Evolutionary conservation across 92 coral and sea anemone genomes (phyloP).

Genomic region (Desmophyllum pertusum): DNA sequence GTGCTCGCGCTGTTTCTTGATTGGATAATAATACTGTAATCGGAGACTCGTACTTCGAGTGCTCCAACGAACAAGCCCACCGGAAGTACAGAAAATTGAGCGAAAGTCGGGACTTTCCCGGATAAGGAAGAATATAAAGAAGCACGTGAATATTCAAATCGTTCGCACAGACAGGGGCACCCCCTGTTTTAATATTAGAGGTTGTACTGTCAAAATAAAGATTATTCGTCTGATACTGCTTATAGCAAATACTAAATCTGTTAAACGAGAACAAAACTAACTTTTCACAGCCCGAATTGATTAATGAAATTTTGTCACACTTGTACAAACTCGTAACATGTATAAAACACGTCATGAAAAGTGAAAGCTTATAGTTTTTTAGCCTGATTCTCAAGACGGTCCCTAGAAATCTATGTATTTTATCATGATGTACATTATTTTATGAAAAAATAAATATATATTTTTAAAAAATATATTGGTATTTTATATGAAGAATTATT

Average conservation of each 20-base stretch:
- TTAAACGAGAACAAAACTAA: too few species aligned
- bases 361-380: neutral
- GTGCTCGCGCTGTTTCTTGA: too few species aligned
- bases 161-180: neutral
- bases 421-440: neutral
- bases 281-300: neutral
- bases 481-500: neutral
- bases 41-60: too few species aligned
- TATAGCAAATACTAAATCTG: neutral
- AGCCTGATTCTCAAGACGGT: neutral
- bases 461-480: neutral
- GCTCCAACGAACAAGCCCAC: neutral
- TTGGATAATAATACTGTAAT: too few species aligned
- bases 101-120: conserved; percentile 29
- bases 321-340: neutral
- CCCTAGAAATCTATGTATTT: neutral
- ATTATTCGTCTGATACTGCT: too few species aligned
- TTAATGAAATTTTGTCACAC: neutral
- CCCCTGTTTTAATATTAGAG: conserved; percentile 14
- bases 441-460: neutral
- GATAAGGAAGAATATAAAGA: neutral
- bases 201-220: neutral
- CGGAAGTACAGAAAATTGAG: neutral
- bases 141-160: neutral
- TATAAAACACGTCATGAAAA: neutral